Evolutionary conservation across 2,797 vertebrate genomes (phyloP).

Genomic region (Champsocephalus gunnari): DNA sequence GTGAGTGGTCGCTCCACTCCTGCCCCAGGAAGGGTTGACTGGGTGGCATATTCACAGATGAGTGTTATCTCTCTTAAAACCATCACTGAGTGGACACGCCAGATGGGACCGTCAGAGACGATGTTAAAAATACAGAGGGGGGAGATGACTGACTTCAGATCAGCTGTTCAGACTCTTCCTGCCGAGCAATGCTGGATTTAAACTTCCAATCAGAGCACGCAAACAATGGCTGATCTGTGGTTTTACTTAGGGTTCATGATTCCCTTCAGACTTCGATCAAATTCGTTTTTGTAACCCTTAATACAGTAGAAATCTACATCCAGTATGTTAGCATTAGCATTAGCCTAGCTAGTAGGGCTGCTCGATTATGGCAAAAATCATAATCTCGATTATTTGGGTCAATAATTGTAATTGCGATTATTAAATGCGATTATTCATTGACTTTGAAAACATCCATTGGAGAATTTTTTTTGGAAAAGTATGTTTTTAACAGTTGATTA

Average conservation of each 20-base stretch:
- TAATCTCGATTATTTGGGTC: too few species aligned
- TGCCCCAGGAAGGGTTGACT: slow-evolving; percentile 69
- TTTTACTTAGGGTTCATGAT: neutral
- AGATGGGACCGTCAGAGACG: slow-evolving; percentile 49
- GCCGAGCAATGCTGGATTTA: slow-evolving; percentile 1
- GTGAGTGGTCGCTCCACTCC: slow-evolving; percentile 77
- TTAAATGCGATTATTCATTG: too few species aligned
- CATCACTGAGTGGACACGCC: slow-evolving; percentile 49
- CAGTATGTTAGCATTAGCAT: slow-evolving; percentile 2
- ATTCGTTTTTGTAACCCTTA: neutral
- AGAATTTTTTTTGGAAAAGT: too few species aligned
- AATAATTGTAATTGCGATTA: too few species aligned
- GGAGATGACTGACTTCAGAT: neutral
- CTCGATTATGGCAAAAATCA: too few species aligned
- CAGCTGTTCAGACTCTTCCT: slow-evolving; percentile 10
- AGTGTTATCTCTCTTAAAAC: slow-evolving; percentile 47
- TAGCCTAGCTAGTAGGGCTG: neutral
- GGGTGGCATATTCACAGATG: slow-evolving; percentile 82
- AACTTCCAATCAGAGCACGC: neutral
- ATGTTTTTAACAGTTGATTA: too few species aligned
- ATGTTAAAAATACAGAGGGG: neutral
- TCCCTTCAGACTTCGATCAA: slow-evolving; percentile 29
- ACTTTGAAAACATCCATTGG: too few species aligned
- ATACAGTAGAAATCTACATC: slow-evolving; percentile 1
- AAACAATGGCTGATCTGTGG: neutral